Conservation (phyloP, 2,888 invertebrate species). For the Drosophila nr. fundita region DNA sequence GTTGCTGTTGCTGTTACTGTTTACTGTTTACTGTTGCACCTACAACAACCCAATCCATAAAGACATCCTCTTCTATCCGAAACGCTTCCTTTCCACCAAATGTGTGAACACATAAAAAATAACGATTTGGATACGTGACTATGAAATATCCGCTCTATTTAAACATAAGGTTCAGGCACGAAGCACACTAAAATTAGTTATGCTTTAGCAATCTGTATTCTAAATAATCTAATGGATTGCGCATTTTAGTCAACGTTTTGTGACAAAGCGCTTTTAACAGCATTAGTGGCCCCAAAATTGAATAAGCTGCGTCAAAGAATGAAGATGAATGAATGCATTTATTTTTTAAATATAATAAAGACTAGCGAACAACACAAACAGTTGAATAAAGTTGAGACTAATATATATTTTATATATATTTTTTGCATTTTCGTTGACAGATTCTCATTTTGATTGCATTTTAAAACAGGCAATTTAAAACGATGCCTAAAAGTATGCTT, state of each 20-base stretch:
- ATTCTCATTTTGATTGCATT: background rate
- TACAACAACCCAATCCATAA: constrained; percentile 69
- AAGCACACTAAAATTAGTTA: background rate
- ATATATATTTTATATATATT: background rate
- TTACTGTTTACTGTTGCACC: constrained; percentile 7
- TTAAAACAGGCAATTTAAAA: background rate
- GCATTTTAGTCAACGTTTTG: constrained; percentile 1
- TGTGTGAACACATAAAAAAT: constrained; percentile 23
- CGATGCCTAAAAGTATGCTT: constrained; percentile 3
- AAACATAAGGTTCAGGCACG: background rate
- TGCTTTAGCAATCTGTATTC: background rate
- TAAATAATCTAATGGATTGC: background rate
- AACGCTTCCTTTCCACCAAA: constrained; percentile 33
- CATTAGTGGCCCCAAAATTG: background rate
- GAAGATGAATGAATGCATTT: background rate
- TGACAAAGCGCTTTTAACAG: background rate
- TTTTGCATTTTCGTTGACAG: background rate
- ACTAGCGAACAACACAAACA: background rate
- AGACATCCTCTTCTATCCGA: constrained; percentile 65
- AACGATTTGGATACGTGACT: constrained; percentile 23
- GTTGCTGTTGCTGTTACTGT: background rate
- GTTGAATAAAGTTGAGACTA: background rate
- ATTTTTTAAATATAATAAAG: background rate
- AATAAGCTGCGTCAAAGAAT: background rate
- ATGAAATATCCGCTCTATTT: constrained; percentile 32